These are phyloP conservation scores for Resseliella maxima DNA, from an alignment of 2,888 invertebrate genomes.

Conservation along the genomic window DNA sequence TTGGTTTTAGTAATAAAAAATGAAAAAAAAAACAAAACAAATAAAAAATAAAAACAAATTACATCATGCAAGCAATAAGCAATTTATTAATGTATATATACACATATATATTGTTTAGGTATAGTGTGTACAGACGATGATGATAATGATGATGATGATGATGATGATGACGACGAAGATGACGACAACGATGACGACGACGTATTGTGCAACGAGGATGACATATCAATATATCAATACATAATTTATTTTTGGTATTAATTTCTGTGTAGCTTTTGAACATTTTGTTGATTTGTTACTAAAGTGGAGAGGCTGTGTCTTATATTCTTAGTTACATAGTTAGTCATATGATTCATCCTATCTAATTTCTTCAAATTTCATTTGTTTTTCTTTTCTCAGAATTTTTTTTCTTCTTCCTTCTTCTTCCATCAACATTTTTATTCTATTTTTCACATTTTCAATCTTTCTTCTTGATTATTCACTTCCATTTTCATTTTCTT, in stretches of 20 bases:
- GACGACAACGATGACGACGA: too few relatives aligned
- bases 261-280: neutral
- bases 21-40: neutral
- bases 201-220: neutral
- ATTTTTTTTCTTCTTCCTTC: too few relatives aligned
- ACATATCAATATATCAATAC: neutral
- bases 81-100: neutral
- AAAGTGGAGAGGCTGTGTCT: conserved; percentile 6
- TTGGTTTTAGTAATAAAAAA: too few relatives aligned
- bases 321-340: neutral
- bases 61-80: conserved; percentile 51
- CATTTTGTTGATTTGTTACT: neutral
- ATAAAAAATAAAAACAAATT: neutral
- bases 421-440: too few relatives aligned
- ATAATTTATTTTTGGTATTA: neutral
- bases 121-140: neutral
- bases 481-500: too few relatives aligned
- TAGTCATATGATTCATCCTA: neutral
- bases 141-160: too few relatives aligned
- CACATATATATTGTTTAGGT: conserved; percentile 5
- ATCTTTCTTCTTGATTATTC: too few relatives aligned
- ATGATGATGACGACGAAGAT: too few relatives aligned
- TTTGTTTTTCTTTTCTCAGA: too few relatives aligned
- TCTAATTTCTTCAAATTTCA: too few relatives aligned
- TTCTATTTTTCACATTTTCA: too few relatives aligned